A percentile compares a stretch with the other conserved stretches of the same genome.
These are phyloP conservation scores for Cyphomyrus plagiostoma DNA, from an alignment of 2,113 vertebrate species.

Conservation along the genomic window DNA sequence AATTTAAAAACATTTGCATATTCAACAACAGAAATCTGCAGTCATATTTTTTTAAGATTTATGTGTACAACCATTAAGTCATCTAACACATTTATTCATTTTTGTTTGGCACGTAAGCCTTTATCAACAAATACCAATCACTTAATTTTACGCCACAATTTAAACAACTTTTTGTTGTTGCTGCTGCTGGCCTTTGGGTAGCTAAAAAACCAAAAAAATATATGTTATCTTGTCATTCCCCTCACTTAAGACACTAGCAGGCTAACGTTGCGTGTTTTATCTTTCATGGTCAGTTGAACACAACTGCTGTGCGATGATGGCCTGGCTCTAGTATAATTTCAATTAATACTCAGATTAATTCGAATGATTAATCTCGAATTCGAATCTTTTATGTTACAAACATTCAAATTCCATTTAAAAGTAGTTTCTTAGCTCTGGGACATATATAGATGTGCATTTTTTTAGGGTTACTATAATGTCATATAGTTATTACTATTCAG, in stretches of 20 bases:
- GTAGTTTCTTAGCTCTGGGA: neutral
- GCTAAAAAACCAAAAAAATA: neutral
- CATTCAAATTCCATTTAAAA: neutral
- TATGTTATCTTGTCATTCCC: neutral
- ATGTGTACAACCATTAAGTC: neutral
- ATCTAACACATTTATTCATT: neutral
- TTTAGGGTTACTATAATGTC: neutral
- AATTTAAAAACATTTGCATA: neutral
- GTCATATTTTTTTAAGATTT: neutral
- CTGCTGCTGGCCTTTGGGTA: neutral
- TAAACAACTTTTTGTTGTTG: neutral
- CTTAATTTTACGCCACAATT: neutral
- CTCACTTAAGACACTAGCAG: neutral
- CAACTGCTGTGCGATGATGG: neutral
- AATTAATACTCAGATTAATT: neutral
- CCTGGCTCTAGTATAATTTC: neutral
- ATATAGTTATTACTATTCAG: neutral
- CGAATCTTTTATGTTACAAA: neutral
- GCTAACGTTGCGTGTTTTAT: neutral
- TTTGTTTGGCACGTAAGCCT: neutral
- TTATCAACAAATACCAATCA: neutral
- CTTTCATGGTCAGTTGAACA: neutral
- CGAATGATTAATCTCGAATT: neutral
- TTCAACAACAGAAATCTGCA: neutral
- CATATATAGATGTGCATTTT: neutral